A percentile compares a stretch with the other conserved stretches of the same genome.
Conservation (phyloP, 2,888 invertebrate genomes). For the Idaea straminata region DNA sequence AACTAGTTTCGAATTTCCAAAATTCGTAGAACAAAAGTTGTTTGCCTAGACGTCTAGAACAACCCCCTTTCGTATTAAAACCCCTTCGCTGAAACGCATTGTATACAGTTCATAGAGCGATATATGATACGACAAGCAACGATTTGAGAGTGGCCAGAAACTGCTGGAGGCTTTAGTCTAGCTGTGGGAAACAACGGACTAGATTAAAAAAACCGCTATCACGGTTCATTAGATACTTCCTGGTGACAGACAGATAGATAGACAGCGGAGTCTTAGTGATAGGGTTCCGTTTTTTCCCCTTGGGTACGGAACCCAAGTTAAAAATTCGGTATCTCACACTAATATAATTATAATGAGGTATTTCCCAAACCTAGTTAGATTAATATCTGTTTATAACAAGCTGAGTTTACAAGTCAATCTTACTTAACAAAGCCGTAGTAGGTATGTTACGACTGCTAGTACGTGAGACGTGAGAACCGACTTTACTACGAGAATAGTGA, state of each 20-base stretch:
- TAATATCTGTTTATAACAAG: not conserved
- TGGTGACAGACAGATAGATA: too few relatives aligned
- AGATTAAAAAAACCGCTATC: too few relatives aligned
- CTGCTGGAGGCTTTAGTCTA: not conserved
- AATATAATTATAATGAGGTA: not conserved
- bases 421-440: not conserved
- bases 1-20: too few relatives aligned
- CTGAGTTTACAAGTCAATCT: not conserved
- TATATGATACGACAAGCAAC: not conserved
- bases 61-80: too few relatives aligned
- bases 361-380: not conserved
- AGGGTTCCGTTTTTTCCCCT: too few relatives aligned
- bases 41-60: too few relatives aligned
- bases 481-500: not conserved
- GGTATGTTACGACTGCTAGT: not conserved
- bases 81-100: too few relatives aligned
- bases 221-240: too few relatives aligned
- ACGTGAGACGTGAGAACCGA: not conserved
- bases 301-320: not conserved
- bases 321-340: not conserved
- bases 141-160: not conserved
- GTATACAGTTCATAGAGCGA: too few relatives aligned
- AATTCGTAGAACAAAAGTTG: too few relatives aligned
- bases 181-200: too few relatives aligned
- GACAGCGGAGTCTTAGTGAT: too few relatives aligned